Evolutionary conservation across 2,797 vertebrate genomes (phyloP), one percentile per base, ranked within the genome.

Genomic region (Myotis pilosus): DNA sequence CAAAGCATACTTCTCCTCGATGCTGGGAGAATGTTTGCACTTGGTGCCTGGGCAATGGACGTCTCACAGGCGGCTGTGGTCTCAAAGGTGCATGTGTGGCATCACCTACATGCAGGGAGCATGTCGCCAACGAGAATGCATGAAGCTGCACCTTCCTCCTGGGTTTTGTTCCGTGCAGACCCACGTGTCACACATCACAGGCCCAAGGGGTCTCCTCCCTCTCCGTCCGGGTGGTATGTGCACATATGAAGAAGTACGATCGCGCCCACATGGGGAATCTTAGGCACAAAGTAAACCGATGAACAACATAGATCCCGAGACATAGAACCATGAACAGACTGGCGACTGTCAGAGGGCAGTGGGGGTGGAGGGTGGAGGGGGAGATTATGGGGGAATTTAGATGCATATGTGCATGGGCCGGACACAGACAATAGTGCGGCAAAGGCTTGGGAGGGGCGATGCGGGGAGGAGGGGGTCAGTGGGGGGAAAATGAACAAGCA

Each of bases 1-100:
- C 51, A 80, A 96, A 96, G 82, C 92, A 49, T 92, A 93, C 93
- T 87, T 93, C 60, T 93, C 55, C 44, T 90, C 66, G 20, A 16
- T 81, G 88, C 76, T 97, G 80, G 33, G 90, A 86, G 90, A 94
- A 96, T 92, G 95, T 95, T 96, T 96, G 91, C 75, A 90, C 95
- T 90, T 87, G 94, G 79, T 89, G 13, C 51, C 87, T 84, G 55
- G 10, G 68, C 80, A 60, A 80, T 74, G 92, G 81, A 85, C 91
- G 55, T 84, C 82, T 69, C 90, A 89, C 83, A 87, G 36, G 23
- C 71, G 53, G 38, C 53, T n/a, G 38, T 15, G 75, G 41, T 44
- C 41, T 44, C 41, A 9, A 44, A 44, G 41, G 41, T 10, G 41
- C 2, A 44, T 44, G 41, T 44, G 41, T 44, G 41, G 71, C 44